phyloP scores from a whole-genome alignment of 2,888 invertebrate genomes.

The Leucoma salicis region DNA sequence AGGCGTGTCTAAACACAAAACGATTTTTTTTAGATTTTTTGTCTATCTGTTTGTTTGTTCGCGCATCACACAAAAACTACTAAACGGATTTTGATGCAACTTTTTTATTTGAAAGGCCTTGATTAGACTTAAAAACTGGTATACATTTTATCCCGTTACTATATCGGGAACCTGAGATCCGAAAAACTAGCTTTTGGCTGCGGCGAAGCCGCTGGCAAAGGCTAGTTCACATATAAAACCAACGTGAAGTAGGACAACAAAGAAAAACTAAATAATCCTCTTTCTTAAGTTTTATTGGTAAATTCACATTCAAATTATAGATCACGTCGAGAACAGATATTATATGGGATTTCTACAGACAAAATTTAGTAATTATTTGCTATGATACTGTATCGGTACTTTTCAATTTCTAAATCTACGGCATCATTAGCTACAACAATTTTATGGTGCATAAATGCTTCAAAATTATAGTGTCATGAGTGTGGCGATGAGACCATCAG shows the following conservation, averaged over 20 bases:
- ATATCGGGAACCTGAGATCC: no score
- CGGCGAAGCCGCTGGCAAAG: no score
- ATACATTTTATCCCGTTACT: no score
- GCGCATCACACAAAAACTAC: no score
- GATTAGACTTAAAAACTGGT: no score
- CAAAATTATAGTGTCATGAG: constrained; percentile 66
- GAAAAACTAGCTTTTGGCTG: no score
- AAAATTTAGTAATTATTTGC: constrained; percentile 71
- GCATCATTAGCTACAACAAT: constrained; percentile 69
- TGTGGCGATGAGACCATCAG: constrained; percentile 61
- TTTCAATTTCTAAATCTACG: constrained; percentile 75
- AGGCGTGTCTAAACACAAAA: no score
- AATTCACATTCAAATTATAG: constrained; percentile 82
- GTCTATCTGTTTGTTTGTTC: no score
- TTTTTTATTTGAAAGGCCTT: no score
- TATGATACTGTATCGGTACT: constrained; percentile 79
- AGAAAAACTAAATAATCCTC: constrained; percentile 30
- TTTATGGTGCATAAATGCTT: constrained; percentile 78
- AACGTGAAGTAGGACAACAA: neutral
- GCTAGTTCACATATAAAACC: no score
- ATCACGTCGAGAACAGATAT: constrained; percentile 78
- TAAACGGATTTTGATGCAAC: no score
- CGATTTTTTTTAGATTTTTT: no score
- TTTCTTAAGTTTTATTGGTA: constrained; percentile 80
- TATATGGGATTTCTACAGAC: constrained; percentile 74